A percentile compares a stretch with the other conserved stretches of the same genome.
Evolutionary conservation across 2,888 invertebrate species (phyloP).

Genomic region (Diploptera punctata): DNA sequence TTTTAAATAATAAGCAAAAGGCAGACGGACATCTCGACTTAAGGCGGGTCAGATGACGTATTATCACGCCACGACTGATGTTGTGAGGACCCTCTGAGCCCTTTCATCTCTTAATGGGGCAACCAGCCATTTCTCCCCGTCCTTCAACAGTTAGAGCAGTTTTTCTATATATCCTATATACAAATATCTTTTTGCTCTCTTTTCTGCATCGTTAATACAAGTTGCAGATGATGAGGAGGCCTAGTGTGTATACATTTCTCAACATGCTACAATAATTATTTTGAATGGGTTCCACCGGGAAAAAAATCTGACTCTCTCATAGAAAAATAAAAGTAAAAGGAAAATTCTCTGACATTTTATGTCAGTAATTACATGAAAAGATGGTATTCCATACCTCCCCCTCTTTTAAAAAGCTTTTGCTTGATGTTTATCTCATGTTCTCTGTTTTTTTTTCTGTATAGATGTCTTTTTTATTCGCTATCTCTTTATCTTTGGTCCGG

Average conservation of each 20-base stretch:
- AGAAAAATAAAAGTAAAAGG: conserved; percentile 11
- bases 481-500: conserved; percentile 30
- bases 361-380: conserved; percentile 34
- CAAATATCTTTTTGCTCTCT: conserved; percentile 28
- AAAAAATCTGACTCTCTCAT: conserved; percentile 24
- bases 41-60: conserved; percentile 15
- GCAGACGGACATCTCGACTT: not conserved
- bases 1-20: too few species aligned
- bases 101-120: conserved; percentile 29
- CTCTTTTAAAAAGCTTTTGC: conserved; percentile 1
- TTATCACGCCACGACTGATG: not conserved
- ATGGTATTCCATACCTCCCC: conserved; percentile 20
- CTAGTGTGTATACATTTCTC: conserved; percentile 4
- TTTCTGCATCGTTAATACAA: conserved; percentile 34
- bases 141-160: conserved; percentile 2
- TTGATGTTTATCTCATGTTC: conserved; percentile 21
- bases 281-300: conserved; percentile 23
- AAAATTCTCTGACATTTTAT: conserved; percentile 29
- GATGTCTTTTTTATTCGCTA: conserved; percentile 1
- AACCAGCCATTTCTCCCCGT: conserved; percentile 13
- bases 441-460: conserved; percentile 24
- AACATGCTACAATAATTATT: conserved; percentile 29
- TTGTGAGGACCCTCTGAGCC: conserved; percentile 7
- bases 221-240: conserved; percentile 31
- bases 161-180: conserved; percentile 9